Base-by-base conservation (phyloP, 2,888 invertebrate species). In the Podabrus alpinus region DNA sequence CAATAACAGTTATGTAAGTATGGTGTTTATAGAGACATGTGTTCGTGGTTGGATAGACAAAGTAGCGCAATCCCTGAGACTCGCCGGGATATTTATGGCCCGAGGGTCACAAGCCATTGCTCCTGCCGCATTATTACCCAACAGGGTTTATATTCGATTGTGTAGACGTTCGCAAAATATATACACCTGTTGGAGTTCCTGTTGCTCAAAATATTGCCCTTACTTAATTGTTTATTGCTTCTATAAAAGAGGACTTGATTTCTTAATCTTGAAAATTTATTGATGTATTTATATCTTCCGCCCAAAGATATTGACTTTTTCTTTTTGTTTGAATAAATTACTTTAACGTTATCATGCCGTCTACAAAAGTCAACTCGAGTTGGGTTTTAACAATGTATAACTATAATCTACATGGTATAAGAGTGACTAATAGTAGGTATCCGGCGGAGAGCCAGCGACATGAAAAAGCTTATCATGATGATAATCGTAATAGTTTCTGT, bases 21-120 rank as follows among this genome's bases (percentile, higher is more conserved):
- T 75, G 71, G 74, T 75, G 77, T 71, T 75, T 73, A 77, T 78
- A 79, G 77, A 77, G 74, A 73, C 76, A 75, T 74, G 71, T 77
- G 76, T 78, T 76, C 76, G 77, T 79, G 73, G 78, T 76, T 72
- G 73, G 76, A 76, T 77, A 73, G 78, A 77, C 74, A 74, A 73
- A 77, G 79, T 77, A 79, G 82, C 80, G 80, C 84, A 82, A 84
- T 85, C 85, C 85, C 83, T 82, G 84, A 83, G 83, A 83, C 83
- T 84, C 83, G 81, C 80, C 81, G 85, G 86, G 85, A 87, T 86
- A 87, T 87, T 87, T 87, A 87, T 87, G 86, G 86, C 86, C 83
- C 82, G 83, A 84, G 86, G 87, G 87, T 87, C 87, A 87, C 86
- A 87, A 87, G 87, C 86, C 87, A 86, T 87, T 87, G 87, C 86